Percentiles rank a stretch among this genome's conserved stretches.
These are phyloP conservation scores for Chamaetylas fuelleborni DNA, from an alignment of 2,113 vertebrate species.

Conservation along the genomic window DNA sequence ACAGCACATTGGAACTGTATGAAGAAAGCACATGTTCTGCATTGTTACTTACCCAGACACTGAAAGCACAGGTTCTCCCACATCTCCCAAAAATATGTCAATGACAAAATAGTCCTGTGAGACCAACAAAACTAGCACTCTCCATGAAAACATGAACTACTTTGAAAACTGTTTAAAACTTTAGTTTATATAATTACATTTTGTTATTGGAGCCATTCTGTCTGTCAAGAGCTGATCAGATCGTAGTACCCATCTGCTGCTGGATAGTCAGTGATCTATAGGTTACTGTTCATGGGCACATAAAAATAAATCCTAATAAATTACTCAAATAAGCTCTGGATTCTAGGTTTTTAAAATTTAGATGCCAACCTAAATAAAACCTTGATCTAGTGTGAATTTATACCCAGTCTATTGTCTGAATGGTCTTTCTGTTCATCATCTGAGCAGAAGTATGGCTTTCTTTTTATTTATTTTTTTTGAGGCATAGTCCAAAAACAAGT, in stretches of 20 bases:
- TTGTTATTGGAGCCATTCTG: not conserved
- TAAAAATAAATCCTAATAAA: not conserved
- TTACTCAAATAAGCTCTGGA: not conserved
- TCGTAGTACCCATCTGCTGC: not conserved
- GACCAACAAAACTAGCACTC: not conserved
- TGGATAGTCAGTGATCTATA: not conserved
- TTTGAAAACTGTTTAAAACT: not conserved
- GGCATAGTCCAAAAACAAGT: not conserved
- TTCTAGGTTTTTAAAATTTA: not conserved
- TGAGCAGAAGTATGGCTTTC: not conserved
- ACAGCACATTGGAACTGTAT: not conserved
- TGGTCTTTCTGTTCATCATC: not conserved
- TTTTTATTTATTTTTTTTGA: not conserved
- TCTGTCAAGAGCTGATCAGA: not conserved
- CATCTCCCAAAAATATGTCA: not conserved
- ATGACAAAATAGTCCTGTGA: not conserved
- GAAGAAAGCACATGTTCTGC: not conserved
- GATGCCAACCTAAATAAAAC: not conserved
- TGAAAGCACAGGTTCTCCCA: not conserved
- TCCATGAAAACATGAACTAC: not conserved
- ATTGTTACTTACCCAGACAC: not conserved
- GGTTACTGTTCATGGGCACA: not conserved
- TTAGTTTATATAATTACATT: not conserved
- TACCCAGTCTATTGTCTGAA: not conserved
- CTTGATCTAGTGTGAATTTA: not conserved